Evolutionary conservation across 1,140 invertebrate genomes (phyloP).

Genomic region (Nautilus pompilius): DNA sequence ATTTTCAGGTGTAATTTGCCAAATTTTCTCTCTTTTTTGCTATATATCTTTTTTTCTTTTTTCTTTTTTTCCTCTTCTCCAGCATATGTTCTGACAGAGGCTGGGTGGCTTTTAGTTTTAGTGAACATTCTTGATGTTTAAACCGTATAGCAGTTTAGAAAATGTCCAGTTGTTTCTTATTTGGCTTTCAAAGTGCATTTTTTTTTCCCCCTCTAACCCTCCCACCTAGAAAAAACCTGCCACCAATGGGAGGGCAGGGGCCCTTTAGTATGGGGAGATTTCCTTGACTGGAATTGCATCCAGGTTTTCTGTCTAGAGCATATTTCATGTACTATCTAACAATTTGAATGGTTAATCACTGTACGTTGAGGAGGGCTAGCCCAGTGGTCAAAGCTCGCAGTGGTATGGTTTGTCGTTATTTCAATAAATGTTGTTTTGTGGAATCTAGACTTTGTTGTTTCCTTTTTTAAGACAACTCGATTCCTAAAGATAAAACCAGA

Average conservation of each 20-base stretch:
- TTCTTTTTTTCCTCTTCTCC: background rate
- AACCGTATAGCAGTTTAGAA: no score
- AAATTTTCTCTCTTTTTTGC: background rate
- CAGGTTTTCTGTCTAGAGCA: constrained; percentile 6
- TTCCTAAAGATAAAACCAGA: no score
- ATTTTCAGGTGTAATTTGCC: background rate
- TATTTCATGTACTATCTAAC: background rate
- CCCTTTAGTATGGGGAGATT: no score
- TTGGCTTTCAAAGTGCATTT: no score
- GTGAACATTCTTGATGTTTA: background rate
- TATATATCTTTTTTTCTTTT: background rate
- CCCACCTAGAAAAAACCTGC: no score
- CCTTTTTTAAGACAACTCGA: no score
- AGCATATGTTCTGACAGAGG: background rate
- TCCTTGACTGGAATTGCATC: no score
- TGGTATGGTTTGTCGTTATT: constrained; percentile 21
- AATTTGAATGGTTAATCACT: constrained; percentile 3
- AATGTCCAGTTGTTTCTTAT: no score
- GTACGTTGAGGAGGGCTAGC: constrained; percentile 4
- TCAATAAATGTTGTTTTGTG: constrained; percentile 47
- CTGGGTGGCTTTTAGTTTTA: constrained; percentile 1
- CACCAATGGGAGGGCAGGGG: no score
- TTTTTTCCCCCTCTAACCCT: no score
- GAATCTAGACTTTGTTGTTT: background rate
- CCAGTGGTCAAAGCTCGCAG: constrained; percentile 7